phyloP scores from a whole-genome alignment of 2,888 invertebrate genomes.

The Glyphotaelius pellucidus region DNA sequence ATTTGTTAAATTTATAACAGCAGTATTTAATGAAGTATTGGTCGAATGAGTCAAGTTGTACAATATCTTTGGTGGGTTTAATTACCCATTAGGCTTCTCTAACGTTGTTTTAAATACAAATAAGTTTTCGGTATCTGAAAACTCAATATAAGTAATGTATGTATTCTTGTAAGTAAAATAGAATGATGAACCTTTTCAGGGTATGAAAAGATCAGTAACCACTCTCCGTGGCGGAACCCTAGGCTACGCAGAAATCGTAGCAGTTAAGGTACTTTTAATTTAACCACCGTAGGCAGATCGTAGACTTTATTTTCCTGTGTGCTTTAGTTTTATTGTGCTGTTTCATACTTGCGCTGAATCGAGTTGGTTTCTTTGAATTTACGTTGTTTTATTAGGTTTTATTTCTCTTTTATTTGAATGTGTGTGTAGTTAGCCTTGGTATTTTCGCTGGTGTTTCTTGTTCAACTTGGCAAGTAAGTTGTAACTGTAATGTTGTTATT shows the following conservation, averaged over 20 bases:
- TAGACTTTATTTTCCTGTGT: constrained; percentile 27
- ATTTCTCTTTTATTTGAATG: not conserved
- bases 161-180: not conserved
- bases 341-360: constrained; percentile 10
- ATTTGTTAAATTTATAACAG: not conserved
- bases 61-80: not conserved
- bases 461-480: constrained; percentile 10
- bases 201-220: constrained; percentile 95
- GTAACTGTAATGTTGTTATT: not conserved
- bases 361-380: constrained; percentile 32
- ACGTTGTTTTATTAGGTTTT: not conserved
- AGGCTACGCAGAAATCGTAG: constrained; percentile 96
- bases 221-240: constrained; percentile 90
- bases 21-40: not conserved
- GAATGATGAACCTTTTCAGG: constrained; percentile 80
- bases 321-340: constrained; percentile 15
- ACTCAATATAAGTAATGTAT: not conserved
- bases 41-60: not conserved
- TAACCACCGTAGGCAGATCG: constrained; percentile 48
- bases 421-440: constrained; percentile 36
- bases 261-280: constrained; percentile 89
- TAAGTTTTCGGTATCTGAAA: not conserved
- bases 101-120: not conserved
- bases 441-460: not conserved
- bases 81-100: not conserved